Evolutionary conservation across 2,113 vertebrate genomes (phyloP).

Genomic region (Anolis sagrei): DNA sequence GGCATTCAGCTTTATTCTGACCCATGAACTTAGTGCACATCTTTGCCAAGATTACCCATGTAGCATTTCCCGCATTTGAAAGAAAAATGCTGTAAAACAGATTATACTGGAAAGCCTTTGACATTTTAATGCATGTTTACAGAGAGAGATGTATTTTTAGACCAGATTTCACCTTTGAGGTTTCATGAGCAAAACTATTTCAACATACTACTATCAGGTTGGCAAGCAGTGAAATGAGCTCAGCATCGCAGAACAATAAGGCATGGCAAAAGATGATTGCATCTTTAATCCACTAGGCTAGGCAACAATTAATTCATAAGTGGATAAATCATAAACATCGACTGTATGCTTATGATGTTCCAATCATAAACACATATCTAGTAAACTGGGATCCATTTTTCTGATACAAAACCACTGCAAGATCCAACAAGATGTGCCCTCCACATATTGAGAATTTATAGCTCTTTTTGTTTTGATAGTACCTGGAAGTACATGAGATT

Average conservation of each 20-base stretch:
- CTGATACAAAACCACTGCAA: neutral
- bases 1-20: neutral
- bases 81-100: neutral
- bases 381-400: neutral
- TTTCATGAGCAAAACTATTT: neutral
- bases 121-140: neutral
- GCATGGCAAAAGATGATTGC: neutral
- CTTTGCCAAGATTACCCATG: neutral
- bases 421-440: neutral
- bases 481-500: too few relatives aligned
- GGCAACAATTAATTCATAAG: neutral
- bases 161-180: neutral
- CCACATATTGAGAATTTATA: too few relatives aligned
- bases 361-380: neutral
- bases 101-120: neutral
- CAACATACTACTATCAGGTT: neutral
- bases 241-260: rapidly evolving
- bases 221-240: neutral
- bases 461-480: too few relatives aligned
- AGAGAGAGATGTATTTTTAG: slow-evolving; percentile 10
- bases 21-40: neutral
- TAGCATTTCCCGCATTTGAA: neutral
- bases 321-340: neutral
- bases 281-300: neutral
- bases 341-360: too few relatives aligned